phyloP scores from a whole-genome alignment of 35 echinoderm and acorn worm genomes.

The Apostichopus parvimensis region DNA sequence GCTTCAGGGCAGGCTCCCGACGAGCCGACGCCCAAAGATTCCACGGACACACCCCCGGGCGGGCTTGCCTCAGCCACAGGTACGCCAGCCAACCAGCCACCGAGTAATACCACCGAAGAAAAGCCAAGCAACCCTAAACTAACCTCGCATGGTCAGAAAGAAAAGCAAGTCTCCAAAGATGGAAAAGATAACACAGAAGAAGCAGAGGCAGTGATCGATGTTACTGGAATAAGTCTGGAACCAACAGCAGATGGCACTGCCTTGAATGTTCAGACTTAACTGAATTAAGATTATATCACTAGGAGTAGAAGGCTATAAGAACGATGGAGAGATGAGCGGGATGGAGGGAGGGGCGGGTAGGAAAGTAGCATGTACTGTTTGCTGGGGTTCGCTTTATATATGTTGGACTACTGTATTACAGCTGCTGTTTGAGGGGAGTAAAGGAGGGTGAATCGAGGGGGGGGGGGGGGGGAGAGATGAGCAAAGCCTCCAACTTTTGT shows the following conservation, averaged over 20 bases:
- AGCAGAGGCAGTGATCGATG: slow-evolving; percentile 15
- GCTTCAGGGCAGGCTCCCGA: background rate
- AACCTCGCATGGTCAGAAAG: background rate
- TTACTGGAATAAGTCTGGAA: slow-evolving; percentile 11
- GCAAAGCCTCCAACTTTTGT: too few species aligned
- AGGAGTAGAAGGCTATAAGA: too few species aligned
- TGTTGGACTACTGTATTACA: background rate
- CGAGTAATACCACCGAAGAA: background rate
- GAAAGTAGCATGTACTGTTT: background rate
- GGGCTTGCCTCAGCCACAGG: too few species aligned
- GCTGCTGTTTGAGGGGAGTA: too few species aligned
- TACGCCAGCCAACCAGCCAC: background rate
- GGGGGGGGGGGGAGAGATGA: too few species aligned
- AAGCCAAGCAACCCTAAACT: background rate
- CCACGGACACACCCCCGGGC: too few species aligned
- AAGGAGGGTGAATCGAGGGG: too few species aligned
- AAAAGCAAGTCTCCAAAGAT: background rate
- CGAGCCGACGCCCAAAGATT: background rate
- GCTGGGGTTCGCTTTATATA: background rate
- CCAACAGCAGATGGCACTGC: background rate
- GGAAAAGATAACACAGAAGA: background rate
- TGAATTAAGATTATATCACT: too few species aligned
- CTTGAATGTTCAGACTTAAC: too few species aligned
- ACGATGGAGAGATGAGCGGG: too few species aligned
- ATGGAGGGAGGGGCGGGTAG: too few species aligned